Evolutionary conservation across 2,113 vertebrate species (phyloP).

Genomic region (Propithecus coquereli): DNA sequence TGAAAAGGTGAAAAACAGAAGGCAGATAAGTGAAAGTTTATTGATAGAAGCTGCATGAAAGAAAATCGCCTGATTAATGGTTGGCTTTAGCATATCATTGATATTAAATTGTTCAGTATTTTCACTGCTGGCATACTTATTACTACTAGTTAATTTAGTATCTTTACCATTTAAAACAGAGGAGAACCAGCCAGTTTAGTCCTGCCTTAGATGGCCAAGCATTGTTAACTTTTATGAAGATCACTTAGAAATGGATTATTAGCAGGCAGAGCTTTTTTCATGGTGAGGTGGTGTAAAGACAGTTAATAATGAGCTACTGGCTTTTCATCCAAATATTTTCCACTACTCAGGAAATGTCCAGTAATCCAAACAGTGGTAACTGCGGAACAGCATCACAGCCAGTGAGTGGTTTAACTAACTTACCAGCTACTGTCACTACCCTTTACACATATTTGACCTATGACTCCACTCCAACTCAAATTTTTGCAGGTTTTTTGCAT

Average conservation of each 20-base stretch:
- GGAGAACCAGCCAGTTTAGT: not conserved
- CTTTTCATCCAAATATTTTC: not conserved
- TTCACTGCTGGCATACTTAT: not conserved
- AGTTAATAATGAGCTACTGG: not conserved
- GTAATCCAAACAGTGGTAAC: not conserved
- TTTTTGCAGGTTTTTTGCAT: not conserved
- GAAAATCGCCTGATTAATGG: not conserved
- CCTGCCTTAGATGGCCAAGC: not conserved
- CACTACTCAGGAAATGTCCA: constrained; percentile 32
- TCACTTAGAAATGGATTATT: not conserved
- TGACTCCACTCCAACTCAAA: not conserved
- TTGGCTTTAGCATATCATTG: not conserved
- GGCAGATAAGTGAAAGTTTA: not conserved
- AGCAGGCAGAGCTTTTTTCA: not conserved
- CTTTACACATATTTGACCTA: not conserved
- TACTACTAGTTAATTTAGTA: not conserved
- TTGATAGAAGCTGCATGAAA: not conserved
- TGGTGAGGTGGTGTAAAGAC: not conserved
- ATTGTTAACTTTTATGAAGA: not conserved
- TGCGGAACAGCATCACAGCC: not conserved
- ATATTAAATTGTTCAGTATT: not conserved
- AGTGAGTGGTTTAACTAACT: not conserved
- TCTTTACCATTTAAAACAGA: not conserved
- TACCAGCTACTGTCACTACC: not conserved
- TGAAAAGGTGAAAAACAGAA: not conserved